Evolutionary conservation across 2,888 invertebrate species (phyloP), one percentile per base, ranked within the genome.

Genomic region (Caenorhabditis imperialis): DNA sequence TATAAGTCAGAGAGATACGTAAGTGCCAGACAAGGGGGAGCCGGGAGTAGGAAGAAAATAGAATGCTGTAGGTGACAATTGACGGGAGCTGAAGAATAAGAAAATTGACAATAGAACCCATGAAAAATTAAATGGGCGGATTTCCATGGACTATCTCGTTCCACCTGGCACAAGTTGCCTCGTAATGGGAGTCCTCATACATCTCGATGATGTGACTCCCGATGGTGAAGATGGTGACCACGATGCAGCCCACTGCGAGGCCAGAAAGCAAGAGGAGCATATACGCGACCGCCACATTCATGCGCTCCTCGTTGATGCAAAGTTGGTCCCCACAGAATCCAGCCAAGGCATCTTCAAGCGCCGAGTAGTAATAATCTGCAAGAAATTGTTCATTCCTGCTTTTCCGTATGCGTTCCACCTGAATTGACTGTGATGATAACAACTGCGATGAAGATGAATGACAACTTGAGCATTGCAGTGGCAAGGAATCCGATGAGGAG

Each of bases 281-380:
- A 23, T 55, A 65, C 5, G 65, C 40, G 7, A 42, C 48, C n/a
- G 44, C 55, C n/a, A 65, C 42, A 33, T 65, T 65, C 3, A 42
- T 18, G 23, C 38, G 42, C 0, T 48, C 33, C 7, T 57, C 55
- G 14, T 50, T 35, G 18, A 45, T 6, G 23, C 55, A 65, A 20
- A 48, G 12, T 0, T 55, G 14, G 7, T 40, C 16, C 8, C 33
- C 42, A 23, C 65, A 65, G 27, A 22, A n/a, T 50, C 55, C 55
- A 3, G 23, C 3, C 25, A 65, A 25, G 6, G 27, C 35, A 14
- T 22, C 33, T 38, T 42, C 16, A 6, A 65, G 5, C 0, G 55
- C 42, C 25, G 40, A 40, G 42, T 23, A 48, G 35, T 65, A 65
- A 35, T 38, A 63, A 5, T 30, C 61, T 58, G 25, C 25, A 47